Percentiles rank a stretch among this genome's conserved stretches.
These are phyloP conservation scores for Sander vitreus DNA, from an alignment of 2,113 vertebrate species.

Conservation along the genomic window DNA sequence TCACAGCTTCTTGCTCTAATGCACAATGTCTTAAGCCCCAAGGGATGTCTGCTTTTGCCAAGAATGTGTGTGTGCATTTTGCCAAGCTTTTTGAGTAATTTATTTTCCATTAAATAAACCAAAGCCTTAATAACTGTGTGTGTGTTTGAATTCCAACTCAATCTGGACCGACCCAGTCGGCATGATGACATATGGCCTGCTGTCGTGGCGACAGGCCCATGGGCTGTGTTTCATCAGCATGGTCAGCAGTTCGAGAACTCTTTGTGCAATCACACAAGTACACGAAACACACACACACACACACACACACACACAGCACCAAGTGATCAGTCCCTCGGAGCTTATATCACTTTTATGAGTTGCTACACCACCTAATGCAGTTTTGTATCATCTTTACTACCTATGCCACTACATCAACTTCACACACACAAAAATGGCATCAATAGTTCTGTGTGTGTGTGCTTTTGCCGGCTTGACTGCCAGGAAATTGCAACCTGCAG, in stretches of 20 bases:
- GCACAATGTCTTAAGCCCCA: constrained; percentile 19
- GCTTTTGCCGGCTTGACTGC: background rate
- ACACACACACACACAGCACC: constrained; percentile 32
- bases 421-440: constrained; percentile 34
- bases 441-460: constrained; percentile 1
- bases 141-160: constrained; percentile 47
- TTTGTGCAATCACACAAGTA: constrained; percentile 32
- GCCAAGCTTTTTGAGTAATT: constrained; percentile 12
- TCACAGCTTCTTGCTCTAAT: constrained; percentile 22
- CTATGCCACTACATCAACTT: constrained; percentile 29
- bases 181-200: constrained; percentile 68
- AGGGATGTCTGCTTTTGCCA: constrained; percentile 5
- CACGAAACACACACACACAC: constrained; percentile 31
- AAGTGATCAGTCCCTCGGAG: constrained; percentile 37
- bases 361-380: constrained; percentile 39
- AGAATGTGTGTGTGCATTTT: background rate
- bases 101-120: constrained; percentile 27
- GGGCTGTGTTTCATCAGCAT: constrained; percentile 68
- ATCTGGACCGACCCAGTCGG: constrained; percentile 43
- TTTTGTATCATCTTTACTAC: constrained; percentile 47
- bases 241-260: constrained; percentile 70
- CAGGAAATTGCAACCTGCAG: constrained; percentile 40
- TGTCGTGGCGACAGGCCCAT: constrained; percentile 52
- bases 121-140: constrained; percentile 22
- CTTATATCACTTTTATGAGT: constrained; percentile 70